A percentile compares a stretch with the other conserved stretches of the same genome.
These are phyloP conservation scores for Zenarchopterus dispar DNA, from an alignment of 2,797 vertebrate species.

Conservation along the genomic window DNA sequence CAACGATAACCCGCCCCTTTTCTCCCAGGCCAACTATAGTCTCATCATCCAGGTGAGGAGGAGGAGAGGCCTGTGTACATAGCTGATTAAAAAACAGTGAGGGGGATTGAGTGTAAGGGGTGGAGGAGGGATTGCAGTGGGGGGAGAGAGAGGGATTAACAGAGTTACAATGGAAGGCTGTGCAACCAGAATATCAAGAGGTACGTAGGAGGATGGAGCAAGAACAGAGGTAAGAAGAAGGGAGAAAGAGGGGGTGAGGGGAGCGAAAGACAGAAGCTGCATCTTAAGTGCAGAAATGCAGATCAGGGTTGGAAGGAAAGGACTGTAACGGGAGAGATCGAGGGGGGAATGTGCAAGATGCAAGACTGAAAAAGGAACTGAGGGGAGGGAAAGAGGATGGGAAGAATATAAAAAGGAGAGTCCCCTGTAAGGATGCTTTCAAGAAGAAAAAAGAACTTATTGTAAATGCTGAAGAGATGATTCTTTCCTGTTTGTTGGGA, in stretches of 20 bases:
- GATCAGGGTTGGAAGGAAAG: slow-evolving; percentile 38
- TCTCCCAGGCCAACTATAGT: slow-evolving; percentile 95
- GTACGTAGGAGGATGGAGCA: slow-evolving; percentile 47
- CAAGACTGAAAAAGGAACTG: slow-evolving; percentile 8
- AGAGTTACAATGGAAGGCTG: slow-evolving; percentile 60
- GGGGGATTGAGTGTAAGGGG: slow-evolving; percentile 28
- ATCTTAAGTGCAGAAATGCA: slow-evolving; percentile 66
- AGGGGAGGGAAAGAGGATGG: not conserved
- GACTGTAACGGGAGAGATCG: slow-evolving; percentile 3
- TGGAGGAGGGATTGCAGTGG: slow-evolving; percentile 28
- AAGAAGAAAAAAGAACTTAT: not conserved
- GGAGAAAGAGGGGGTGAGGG: slow-evolving; percentile 26
- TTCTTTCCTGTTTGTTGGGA: too few relatives aligned
- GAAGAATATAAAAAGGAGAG: slow-evolving; percentile 3
- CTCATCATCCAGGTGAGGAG: slow-evolving; percentile 92
- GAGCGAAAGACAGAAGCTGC: slow-evolving; percentile 62
- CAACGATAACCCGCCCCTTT: slow-evolving; percentile 95
- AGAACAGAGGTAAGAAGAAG: slow-evolving; percentile 53
- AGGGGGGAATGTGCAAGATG: slow-evolving; percentile 19
- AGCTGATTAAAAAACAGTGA: slow-evolving; percentile 35
- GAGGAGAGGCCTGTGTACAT: slow-evolving; percentile 5
- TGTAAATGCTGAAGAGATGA: too few relatives aligned
- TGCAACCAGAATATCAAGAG: slow-evolving; percentile 73
- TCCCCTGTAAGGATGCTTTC: not conserved
- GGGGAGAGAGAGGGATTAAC: slow-evolving; percentile 63